phyloP scores from a whole-genome alignment of 2,888 invertebrate genomes.

The Drosophila leonis region DNA sequence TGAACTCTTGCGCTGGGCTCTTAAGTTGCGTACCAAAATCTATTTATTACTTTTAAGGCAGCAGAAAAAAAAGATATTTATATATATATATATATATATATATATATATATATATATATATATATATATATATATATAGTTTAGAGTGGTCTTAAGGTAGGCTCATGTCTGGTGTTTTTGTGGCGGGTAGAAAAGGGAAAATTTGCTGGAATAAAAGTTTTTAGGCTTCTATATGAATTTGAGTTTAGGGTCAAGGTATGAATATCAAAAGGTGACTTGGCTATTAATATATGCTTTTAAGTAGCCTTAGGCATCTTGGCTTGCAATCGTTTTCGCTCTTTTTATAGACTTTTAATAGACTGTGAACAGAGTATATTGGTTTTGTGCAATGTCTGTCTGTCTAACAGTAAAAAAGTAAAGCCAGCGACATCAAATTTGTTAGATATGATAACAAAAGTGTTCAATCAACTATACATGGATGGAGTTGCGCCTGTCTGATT shows the following conservation, averaged over 20 bases:
- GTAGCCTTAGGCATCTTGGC: not conserved
- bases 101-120: not conserved
- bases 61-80: not conserved
- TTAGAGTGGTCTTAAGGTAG: conserved; percentile 1
- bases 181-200: not conserved
- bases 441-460: no score
- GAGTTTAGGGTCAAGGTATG: not conserved
- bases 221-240: not conserved
- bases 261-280: not conserved
- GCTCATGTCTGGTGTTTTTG: not conserved
- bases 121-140: not conserved
- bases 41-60: conserved; percentile 35
- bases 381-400: not conserved
- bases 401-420: no score
- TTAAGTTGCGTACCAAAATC: conserved; percentile 12
- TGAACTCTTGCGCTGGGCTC: conserved; percentile 16
- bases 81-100: conserved; percentile 1
- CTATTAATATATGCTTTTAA: not conserved
- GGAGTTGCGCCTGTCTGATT: no score
- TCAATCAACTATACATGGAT: no score
- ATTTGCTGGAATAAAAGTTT: not conserved
- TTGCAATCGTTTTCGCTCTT: not conserved
- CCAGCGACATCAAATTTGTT: no score
- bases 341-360: not conserved
- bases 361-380: not conserved